These are phyloP conservation scores for Thomomys bottae DNA, from an alignment of 2,113 vertebrate species.

Conservation along the genomic window DNA sequence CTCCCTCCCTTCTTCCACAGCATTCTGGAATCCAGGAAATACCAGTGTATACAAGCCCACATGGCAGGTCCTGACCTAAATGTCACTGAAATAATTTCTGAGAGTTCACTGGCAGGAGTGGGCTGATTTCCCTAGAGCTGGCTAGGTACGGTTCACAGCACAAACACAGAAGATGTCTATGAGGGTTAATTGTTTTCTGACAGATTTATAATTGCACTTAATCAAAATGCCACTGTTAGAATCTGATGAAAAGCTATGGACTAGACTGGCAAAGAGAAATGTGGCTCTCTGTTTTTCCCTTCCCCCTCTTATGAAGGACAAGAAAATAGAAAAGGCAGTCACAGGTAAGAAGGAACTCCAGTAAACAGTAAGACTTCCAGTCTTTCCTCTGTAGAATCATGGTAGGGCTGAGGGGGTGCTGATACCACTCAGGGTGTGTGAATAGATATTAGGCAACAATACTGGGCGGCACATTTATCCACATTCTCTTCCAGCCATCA, in stretches of 20 bases:
- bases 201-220: constrained; percentile 57
- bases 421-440: background rate
- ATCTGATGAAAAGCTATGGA: constrained; percentile 28
- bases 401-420: no score
- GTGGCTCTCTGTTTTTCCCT: background rate
- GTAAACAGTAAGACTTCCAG: background rate
- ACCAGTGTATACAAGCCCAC: background rate
- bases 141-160: background rate
- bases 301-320: background rate
- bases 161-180: constrained; percentile 12
- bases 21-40: background rate
- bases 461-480: background rate
- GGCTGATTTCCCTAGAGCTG: background rate
- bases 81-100: background rate
- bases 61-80: background rate
- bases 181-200: constrained; percentile 63
- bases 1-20: background rate
- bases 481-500: background rate
- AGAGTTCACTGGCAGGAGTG: background rate
- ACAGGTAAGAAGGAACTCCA: background rate
- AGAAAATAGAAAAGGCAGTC: background rate
- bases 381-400: background rate
- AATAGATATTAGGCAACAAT: background rate
- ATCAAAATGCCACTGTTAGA: constrained; percentile 46
- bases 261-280: constrained; percentile 7